Evolutionary conservation across 2,797 vertebrate species (phyloP).

Genomic region (Acanthopagrus latus): DNA sequence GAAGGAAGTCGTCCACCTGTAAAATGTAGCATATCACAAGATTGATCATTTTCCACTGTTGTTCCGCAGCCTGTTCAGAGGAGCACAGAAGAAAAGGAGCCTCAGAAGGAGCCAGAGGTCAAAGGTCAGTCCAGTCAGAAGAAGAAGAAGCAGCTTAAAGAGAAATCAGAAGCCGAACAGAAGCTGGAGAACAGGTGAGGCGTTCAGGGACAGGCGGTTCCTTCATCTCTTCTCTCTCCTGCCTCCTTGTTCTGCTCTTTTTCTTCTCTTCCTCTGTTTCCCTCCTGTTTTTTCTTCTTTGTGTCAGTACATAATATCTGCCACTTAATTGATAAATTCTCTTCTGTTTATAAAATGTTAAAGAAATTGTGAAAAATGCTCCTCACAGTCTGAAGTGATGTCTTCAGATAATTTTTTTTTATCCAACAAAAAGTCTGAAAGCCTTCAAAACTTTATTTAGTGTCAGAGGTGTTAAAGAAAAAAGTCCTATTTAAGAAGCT

Average conservation of each 20-base stretch:
- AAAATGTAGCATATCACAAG: neutral
- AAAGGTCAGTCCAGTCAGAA: conserved; percentile 23
- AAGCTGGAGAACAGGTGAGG: conserved; percentile 76
- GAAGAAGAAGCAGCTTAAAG: conserved; percentile 27
- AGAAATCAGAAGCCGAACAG: conserved; percentile 65
- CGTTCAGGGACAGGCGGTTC: neutral
- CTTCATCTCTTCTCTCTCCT: too few species aligned
- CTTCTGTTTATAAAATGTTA: too few species aligned
- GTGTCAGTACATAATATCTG: too few species aligned
- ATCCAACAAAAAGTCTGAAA: too few species aligned
- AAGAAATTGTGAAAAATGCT: too few species aligned
- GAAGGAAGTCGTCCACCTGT: neutral
- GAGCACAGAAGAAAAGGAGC: conserved; percentile 7
- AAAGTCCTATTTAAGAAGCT: too few species aligned
- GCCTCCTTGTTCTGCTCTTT: too few species aligned
- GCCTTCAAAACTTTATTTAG: too few species aligned
- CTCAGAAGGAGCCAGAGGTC: conserved; percentile 29
- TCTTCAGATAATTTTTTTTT: too few species aligned
- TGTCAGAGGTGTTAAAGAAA: too few species aligned
- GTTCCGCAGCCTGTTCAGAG: conserved; percentile 55
- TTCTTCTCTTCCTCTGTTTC: neutral
- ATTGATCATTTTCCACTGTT: neutral
- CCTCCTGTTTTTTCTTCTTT: neutral
- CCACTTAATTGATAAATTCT: too few species aligned
- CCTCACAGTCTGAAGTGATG: too few species aligned